Conservation (phyloP, 1,140 invertebrate genomes). For the Lutraria rhynchaena region DNA sequence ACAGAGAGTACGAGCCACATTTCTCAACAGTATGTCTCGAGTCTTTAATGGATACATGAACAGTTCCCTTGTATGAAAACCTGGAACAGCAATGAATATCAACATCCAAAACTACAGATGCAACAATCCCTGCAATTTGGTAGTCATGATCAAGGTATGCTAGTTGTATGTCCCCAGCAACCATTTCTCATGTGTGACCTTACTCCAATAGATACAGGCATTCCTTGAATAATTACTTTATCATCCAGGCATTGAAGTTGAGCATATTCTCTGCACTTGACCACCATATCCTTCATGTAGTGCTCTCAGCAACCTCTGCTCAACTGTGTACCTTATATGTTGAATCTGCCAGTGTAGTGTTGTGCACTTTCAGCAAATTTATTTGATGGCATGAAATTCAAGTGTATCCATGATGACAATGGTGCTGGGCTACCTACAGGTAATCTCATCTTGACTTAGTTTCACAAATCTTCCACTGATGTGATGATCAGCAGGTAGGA, state of each 20-base stretch:
- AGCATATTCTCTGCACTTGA: conserved; percentile 15
- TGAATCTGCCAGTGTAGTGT: no score
- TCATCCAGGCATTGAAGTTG: conserved; percentile 49
- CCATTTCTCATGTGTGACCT: conserved; percentile 33
- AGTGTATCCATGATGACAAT: not conserved
- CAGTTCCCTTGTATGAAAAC: no score
- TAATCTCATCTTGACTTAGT: conserved; percentile 4
- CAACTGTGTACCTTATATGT: no score
- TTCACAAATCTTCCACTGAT: conserved; percentile 5
- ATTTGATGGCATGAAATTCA: no score
- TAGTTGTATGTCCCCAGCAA: not conserved
- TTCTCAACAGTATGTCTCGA: no score
- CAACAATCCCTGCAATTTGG: conserved; percentile 17
- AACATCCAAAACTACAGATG: conserved; percentile 40
- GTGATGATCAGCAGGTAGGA: conserved; percentile 52
- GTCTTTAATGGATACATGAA: no score
- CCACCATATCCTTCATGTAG: conserved; percentile 52
- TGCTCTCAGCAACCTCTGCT: no score
- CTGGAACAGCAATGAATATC: conserved; percentile 4
- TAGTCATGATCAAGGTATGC: conserved; percentile 45
- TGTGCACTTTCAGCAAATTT: no score
- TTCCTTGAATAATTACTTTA: conserved; percentile 48
- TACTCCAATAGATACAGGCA: conserved; percentile 27
- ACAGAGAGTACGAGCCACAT: no score
- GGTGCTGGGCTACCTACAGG: not conserved